Percentiles rank a stretch among this genome's conserved stretches.
Conservation (phyloP, 1,140 invertebrate species). For the Drosophila melanogaster region DNA sequence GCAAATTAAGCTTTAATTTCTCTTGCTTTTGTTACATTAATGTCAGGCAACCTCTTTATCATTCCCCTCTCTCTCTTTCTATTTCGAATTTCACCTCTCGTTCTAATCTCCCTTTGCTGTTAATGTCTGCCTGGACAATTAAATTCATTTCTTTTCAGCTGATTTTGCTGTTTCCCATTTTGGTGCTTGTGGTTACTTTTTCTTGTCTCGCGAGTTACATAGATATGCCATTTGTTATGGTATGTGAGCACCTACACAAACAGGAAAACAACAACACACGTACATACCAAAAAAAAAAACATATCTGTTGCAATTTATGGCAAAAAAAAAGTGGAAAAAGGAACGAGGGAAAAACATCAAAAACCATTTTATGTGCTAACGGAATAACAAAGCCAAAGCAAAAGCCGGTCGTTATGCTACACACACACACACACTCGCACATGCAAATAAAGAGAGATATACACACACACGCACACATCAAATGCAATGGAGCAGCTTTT, state of each 20-base stretch:
- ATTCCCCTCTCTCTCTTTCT: neutral
- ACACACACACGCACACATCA: slow-evolving; percentile 46
- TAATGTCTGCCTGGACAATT: slow-evolving; percentile 42
- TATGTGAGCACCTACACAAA: slow-evolving; percentile 17
- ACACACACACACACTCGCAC: neutral
- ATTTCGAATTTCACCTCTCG: neutral
- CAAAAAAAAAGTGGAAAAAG: slow-evolving; percentile 34
- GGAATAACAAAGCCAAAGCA: slow-evolving; percentile 69
- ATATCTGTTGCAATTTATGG: slow-evolving; percentile 68
- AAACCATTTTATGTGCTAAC: slow-evolving; percentile 76
- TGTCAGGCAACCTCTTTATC: slow-evolving; percentile 7
- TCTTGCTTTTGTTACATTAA: slow-evolving; percentile 34
- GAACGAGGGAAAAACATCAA: slow-evolving; percentile 41
- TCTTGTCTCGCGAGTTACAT: slow-evolving; percentile 9
- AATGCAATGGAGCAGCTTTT: slow-evolving; percentile 69
- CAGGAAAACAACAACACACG: slow-evolving; percentile 4
- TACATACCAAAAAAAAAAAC: slow-evolving; percentile 12
- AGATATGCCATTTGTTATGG: slow-evolving; percentile 37
- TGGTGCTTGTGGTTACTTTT: neutral
- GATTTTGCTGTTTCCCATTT: slow-evolving; percentile 24
- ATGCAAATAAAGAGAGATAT: slow-evolving; percentile 8
- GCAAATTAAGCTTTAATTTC: slow-evolving; percentile 44
- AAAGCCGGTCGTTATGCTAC: slow-evolving; percentile 59
- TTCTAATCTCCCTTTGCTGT: slow-evolving; percentile 21
- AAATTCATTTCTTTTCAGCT: slow-evolving; percentile 33